These are phyloP conservation scores for Mus pahari DNA, from an alignment of 2,113 vertebrate species.

Conservation along the genomic window DNA sequence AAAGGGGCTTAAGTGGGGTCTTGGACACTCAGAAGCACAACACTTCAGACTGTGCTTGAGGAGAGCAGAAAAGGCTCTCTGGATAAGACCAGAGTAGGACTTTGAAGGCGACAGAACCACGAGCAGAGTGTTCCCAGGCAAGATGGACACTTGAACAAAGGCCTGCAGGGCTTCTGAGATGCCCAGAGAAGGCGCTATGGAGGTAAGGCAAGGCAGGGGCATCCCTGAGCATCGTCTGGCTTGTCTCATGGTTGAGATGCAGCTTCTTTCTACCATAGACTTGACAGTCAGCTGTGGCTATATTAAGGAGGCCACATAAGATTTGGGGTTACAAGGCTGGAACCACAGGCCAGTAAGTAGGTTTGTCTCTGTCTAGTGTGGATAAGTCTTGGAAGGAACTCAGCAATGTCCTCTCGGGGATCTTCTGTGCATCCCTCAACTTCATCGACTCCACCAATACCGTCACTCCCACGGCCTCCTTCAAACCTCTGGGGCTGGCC, in stretches of 20 bases:
- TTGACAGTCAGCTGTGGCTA: not conserved
- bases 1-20: not conserved
- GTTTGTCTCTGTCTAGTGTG: slow-evolving; percentile 87
- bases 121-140: not conserved
- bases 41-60: not conserved
- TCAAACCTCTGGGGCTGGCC: slow-evolving; percentile 95
- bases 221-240: not conserved
- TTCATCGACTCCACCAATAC: slow-evolving; percentile 99
- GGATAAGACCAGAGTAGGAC: not conserved
- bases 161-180: not conserved
- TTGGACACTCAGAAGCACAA: not conserved
- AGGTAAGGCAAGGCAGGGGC: not conserved
- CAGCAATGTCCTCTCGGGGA: slow-evolving; percentile 96
- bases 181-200: not conserved
- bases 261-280: not conserved
- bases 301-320: not conserved
- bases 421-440: slow-evolving; percentile 98
- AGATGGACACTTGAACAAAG: not conserved
- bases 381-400: slow-evolving; percentile 97
- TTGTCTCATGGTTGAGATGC: no score
- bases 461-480: slow-evolving; percentile 95
- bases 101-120: not conserved
- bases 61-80: not conserved
- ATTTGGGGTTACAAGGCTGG: not conserved
- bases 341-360: no score